phyloP scores from a whole-genome alignment of 2,113 vertebrate species.

The Tylochromis polylepis region DNA sequence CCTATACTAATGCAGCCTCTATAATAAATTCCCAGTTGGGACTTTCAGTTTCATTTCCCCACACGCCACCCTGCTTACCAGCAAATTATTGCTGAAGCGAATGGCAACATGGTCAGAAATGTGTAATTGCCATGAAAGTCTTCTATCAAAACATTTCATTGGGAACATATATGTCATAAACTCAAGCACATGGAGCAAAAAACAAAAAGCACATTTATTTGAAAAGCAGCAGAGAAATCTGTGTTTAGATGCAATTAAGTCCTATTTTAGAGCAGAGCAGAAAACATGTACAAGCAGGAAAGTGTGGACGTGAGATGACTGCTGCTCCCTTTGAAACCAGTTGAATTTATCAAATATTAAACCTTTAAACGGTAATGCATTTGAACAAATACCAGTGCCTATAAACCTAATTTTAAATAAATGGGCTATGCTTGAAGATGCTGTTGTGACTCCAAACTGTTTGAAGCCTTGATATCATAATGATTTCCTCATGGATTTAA shows the following conservation, averaged over 20 bases:
- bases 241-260: slow-evolving; percentile 24
- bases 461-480: neutral
- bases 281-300: neutral
- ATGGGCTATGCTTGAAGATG: neutral
- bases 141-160: neutral
- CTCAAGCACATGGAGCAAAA: neutral
- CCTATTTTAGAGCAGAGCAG: neutral
- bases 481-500: slow-evolving; percentile 8
- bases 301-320: neutral
- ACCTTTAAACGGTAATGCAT: neutral
- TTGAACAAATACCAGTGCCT: neutral
- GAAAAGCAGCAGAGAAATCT: slow-evolving; percentile 23
- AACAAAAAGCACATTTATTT: slow-evolving; percentile 12
- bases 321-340: neutral
- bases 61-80: neutral
- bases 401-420: neutral
- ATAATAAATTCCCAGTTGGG: slow-evolving; percentile 45
- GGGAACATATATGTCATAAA: neutral
- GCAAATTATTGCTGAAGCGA: neutral
- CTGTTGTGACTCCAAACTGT: neutral
- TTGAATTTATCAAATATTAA: neutral
- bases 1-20: slow-evolving; percentile 35
- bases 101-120: neutral
- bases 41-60: slow-evolving; percentile 13
- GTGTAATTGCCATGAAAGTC: neutral